These are phyloP conservation scores for Urocolius indicus DNA, from an alignment of 2,113 vertebrate genomes.

Conservation along the genomic window DNA sequence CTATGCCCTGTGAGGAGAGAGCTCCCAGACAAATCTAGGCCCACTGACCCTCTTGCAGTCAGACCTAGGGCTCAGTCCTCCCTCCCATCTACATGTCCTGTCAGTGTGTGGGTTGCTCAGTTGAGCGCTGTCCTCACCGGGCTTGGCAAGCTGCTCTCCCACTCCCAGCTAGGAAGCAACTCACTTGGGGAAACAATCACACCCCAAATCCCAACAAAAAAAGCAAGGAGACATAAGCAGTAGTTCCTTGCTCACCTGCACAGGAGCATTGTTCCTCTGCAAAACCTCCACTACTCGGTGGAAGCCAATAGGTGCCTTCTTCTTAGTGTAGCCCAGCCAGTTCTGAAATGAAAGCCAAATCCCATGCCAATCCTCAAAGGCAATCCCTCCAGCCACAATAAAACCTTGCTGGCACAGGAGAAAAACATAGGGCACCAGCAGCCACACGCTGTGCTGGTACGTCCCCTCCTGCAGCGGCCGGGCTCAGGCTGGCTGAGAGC, in stretches of 20 bases:
- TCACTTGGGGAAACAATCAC: not conserved
- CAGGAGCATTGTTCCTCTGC: slow-evolving; percentile 91
- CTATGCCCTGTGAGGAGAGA: not conserved
- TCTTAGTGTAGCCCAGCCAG: slow-evolving; percentile 95
- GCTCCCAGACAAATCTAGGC: not conserved
- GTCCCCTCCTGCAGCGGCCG: not conserved
- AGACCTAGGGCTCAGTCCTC: not conserved
- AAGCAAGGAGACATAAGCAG: not conserved
- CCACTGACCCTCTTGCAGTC: not conserved
- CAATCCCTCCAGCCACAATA: not conserved
- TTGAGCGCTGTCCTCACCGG: accelerated
- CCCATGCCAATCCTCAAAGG: not conserved
- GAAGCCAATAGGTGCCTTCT: slow-evolving; percentile 91
- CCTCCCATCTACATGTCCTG: not conserved
- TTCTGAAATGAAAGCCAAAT: slow-evolving; percentile 75
- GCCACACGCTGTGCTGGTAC: not conserved
- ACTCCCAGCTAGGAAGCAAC: not conserved
- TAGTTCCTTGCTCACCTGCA: slow-evolving; percentile 75
- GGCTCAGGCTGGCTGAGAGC: not conserved
- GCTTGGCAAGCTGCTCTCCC: accelerated
- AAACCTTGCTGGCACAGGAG: not conserved
- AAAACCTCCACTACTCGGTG: slow-evolving; percentile 93
- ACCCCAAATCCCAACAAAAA: not conserved
- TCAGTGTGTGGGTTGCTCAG: accelerated
- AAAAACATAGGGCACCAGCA: accelerated